Conservation (phyloP, 2,888 invertebrate species). For the Heliconius ismenius region DNA sequence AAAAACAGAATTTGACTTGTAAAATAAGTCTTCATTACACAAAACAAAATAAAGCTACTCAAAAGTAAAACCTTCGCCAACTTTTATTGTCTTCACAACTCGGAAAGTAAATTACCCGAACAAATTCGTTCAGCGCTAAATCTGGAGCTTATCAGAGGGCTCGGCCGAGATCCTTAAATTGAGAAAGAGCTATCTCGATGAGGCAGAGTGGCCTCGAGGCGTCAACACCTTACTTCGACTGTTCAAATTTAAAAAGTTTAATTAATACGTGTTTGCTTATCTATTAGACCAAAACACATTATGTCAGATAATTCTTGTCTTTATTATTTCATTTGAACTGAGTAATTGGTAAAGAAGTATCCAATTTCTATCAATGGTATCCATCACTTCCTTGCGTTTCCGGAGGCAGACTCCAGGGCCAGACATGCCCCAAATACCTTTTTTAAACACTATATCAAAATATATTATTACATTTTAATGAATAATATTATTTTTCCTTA, state of each 20-base stretch:
- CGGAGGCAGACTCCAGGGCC: not conserved
- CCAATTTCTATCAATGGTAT: not conserved
- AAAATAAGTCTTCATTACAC: slow-evolving; percentile 67
- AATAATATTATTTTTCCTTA: not conserved
- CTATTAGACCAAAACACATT: slow-evolving; percentile 49
- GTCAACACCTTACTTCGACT: slow-evolving; percentile 65
- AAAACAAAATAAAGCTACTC: slow-evolving; percentile 68
- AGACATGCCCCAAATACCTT: too few relatives aligned
- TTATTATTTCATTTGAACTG: too few relatives aligned
- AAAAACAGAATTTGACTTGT: slow-evolving; percentile 52
- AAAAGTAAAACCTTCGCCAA: slow-evolving; percentile 65
- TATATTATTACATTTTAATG: too few relatives aligned
- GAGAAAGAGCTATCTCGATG: slow-evolving; percentile 74
- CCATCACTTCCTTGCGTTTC: not conserved
- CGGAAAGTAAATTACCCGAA: slow-evolving; percentile 77
- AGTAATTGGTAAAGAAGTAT: too few relatives aligned
- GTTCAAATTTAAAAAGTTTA: slow-evolving; percentile 74
- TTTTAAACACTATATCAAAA: too few relatives aligned
- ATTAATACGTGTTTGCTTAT: slow-evolving; percentile 62
- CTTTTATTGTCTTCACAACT: slow-evolving; percentile 79
- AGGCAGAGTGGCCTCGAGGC: slow-evolving; percentile 63
- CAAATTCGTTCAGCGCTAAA: slow-evolving; percentile 79
- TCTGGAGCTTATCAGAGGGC: slow-evolving; percentile 75
- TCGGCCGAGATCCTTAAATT: slow-evolving; percentile 72
- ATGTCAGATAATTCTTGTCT: too few relatives aligned